Evolutionary conservation across 1,140 invertebrate species (phyloP), one percentile per base, ranked within the genome.

Genomic region (Physella acuta): DNA sequence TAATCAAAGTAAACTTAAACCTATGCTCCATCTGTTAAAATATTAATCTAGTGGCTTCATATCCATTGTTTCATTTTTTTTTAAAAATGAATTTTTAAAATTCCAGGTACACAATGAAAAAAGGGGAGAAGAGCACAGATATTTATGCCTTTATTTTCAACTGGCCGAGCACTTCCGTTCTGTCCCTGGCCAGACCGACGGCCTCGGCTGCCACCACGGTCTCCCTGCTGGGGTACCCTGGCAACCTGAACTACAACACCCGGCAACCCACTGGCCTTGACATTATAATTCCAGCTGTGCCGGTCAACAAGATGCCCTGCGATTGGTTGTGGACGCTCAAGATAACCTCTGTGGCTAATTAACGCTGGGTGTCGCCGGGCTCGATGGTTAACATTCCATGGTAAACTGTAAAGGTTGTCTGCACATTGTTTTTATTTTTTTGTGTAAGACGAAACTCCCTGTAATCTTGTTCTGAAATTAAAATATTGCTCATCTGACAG

Each of bases 21-120:
- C n/a, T n/a, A n/a, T n/a, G n/a, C n/a, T n/a, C n/a, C n/a, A n/a
- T n/a, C n/a, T n/a, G n/a, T n/a, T n/a, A n/a, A n/a, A n/a, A n/a
- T n/a, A n/a, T n/a, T n/a, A n/a, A n/a, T n/a, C n/a, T n/a, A n/a
- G n/a, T n/a, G n/a, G n/a, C n/a, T n/a, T n/a, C n/a, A n/a, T n/a
- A n/a, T n/a, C n/a, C n/a, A n/a, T n/a, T n/a, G n/a, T n/a, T n/a
- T n/a, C n/a, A n/a, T n/a, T n/a, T n/a, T n/a, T n/a, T n/a, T n/a
- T n/a, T n/a, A n/a, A n/a, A n/a, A n/a, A n/a, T n/a, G n/a, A n/a
- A n/a, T n/a, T n/a, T n/a, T n/a, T n/a, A n/a, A n/a, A n/a, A n/a
- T 72, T 73, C 5, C 65, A 81, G 79, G 79, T 81, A 79, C 49
- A 81, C 79, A 1, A 72, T 71, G 44, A 77, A 81, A 65, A 72